Base-by-base conservation (phyloP, 2,888 invertebrate genomes). In the Oligia latruncula region DNA sequence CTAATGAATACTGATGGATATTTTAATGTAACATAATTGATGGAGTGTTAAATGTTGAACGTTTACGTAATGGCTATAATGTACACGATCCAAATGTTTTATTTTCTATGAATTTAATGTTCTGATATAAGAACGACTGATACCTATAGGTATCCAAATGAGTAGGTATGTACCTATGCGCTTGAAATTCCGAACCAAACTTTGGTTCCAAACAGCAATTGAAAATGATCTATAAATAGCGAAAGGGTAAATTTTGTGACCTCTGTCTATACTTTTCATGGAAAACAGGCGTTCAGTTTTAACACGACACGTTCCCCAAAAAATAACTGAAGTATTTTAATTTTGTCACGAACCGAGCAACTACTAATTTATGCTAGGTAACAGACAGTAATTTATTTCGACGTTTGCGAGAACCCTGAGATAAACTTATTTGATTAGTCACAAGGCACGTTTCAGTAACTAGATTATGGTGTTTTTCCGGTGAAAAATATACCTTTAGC, bases 1-100 rank as follows among this genome's bases (percentile, higher is more conserved):
- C 5, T 80, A 62, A 80, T 80, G 35, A 68, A 72, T 65, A 80
- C 71, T 68, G 23, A 64, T 84, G 71, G 13, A 58, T 46, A 49
- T 66, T n/a, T 49, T 55, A n/a, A 49, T 49, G 60, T 35, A 43
- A 20, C 29, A n/a, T 8, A 49, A 68, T 65, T 70, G 43, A 65
- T 58, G 62, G 11, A 75, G 20, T 64, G 55, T 52, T 65, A 20
- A 15, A 64, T 52, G 35, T 43, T 40, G 40, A 78, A 66, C 62
- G n/a, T 68, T 68, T 60, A n/a, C 20, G 8, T 58, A 43, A 43
- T 35, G 8, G 20, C n/a, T 68, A 17, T 29, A 74, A 58, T 62
- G 1, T 67, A 67, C 11, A 62, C 9, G 35, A 46, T 17, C 3
- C 2, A 17, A 65, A 66, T 49, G 0, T 58, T 80, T 55, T 58